phyloP scores from a whole-genome alignment of 2,797 vertebrate genomes.

The Petrocephalus schoutedeni region DNA sequence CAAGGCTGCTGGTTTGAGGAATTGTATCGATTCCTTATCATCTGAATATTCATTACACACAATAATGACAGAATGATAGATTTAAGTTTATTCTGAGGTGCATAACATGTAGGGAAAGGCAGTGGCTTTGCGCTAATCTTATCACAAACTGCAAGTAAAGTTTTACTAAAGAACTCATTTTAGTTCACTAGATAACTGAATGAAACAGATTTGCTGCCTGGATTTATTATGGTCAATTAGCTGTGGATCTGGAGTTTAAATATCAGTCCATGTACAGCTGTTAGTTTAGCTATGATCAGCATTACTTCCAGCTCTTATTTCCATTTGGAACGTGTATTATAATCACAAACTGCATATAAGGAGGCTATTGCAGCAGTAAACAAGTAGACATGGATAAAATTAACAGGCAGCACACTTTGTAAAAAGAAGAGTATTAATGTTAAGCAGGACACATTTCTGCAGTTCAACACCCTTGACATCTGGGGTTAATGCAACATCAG shows the following conservation, averaged over 20 bases:
- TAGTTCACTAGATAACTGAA: background rate
- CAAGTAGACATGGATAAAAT: background rate
- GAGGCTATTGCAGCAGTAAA: background rate
- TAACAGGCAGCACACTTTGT: background rate
- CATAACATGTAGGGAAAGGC: background rate
- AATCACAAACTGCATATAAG: background rate
- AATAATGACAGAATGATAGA: background rate
- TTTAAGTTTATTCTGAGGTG: background rate
- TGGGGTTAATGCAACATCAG: constrained; percentile 36
- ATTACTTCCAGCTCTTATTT: background rate
- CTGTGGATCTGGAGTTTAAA: background rate
- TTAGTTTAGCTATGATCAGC: background rate
- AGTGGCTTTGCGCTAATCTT: background rate
- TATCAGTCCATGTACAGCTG: background rate
- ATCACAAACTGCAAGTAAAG: background rate
- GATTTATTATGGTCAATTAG: background rate
- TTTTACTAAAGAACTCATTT: background rate
- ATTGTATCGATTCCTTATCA: background rate
- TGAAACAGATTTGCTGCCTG: background rate
- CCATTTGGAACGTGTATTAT: background rate
- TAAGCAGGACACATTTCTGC: background rate
- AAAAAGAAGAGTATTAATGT: background rate
- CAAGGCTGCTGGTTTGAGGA: background rate
- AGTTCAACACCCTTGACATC: constrained; percentile 5
- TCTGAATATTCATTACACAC: background rate